Evolutionary conservation across 2,888 invertebrate genomes (phyloP).

Genomic region (Pantelozetes paolii): DNA sequence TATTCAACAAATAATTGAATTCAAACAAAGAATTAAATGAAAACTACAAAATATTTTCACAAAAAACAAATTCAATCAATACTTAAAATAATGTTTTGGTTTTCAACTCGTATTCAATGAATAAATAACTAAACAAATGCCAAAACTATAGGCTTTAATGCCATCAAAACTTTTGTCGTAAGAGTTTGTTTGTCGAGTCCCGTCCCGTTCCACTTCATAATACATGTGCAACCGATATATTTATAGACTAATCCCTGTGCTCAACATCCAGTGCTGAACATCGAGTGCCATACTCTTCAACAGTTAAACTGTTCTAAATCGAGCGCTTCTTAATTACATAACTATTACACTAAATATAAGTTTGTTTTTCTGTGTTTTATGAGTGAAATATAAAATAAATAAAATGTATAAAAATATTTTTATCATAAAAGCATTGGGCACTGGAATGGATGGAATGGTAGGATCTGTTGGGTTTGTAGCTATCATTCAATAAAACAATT

Average conservation of each 20-base stretch:
- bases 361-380: background rate
- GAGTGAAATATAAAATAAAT: background rate
- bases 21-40: background rate
- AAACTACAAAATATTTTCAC: background rate
- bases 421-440: too few relatives aligned
- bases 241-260: too few relatives aligned
- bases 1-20: too few relatives aligned
- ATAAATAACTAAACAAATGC: background rate
- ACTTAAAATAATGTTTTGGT: too few relatives aligned
- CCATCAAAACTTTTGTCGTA: conserved; percentile 23
- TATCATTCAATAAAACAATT: too few relatives aligned
- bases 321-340: background rate
- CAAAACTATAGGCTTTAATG: conserved; percentile 21
- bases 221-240: conserved; percentile 5
- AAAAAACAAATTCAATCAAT: too few relatives aligned
- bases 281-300: conserved; percentile 5
- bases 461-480: too few relatives aligned
- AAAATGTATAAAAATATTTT: background rate
- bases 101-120: background rate
- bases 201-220: background rate
- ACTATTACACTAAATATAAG: background rate
- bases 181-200: background rate
- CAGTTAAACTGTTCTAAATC: background rate
- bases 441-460: too few relatives aligned
- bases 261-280: too few relatives aligned